These are phyloP conservation scores for Pteropus rufus DNA, from an alignment of 2,797 vertebrate species.

Conservation along the genomic window DNA sequence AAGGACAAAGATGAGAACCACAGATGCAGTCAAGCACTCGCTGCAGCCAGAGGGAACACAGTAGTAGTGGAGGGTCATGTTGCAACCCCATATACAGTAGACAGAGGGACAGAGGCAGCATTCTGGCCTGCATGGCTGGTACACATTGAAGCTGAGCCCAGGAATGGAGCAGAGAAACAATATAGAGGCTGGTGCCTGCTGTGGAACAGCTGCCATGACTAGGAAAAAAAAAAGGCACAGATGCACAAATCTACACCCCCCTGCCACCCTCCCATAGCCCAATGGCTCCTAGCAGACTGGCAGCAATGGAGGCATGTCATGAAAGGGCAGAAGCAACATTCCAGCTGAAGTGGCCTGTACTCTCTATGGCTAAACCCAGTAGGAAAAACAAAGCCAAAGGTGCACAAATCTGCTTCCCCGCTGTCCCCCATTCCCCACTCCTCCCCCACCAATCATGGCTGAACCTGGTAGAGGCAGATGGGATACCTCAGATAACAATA, in stretches of 20 bases:
- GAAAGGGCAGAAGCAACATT: not conserved
- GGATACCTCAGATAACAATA: not conserved
- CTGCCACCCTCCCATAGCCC: not conserved
- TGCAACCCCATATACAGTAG: not conserved
- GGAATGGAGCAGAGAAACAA: not conserved
- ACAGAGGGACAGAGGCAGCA: not conserved
- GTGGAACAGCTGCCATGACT: not conserved
- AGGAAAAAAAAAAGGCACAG: not conserved
- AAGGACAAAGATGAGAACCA: not conserved
- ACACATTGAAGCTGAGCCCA: not conserved
- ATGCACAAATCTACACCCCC: too few relatives aligned
- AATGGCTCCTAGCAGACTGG: not conserved
- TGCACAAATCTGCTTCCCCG: not conserved
- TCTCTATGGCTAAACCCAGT: not conserved
- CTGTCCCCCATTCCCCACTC: too few relatives aligned
- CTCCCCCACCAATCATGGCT: not conserved
- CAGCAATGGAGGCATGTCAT: not conserved
- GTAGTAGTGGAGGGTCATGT: not conserved
- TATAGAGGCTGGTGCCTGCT: not conserved
- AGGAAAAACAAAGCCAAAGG: not conserved
- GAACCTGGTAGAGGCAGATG: not conserved
- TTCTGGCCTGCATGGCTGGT: not conserved
- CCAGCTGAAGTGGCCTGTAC: not conserved
- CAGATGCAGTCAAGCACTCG: not conserved
- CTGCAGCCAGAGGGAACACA: not conserved